Percentiles rank a stretch among this genome's conserved stretches.
Conservation (phyloP, 1,140 invertebrate species). For the Liolophura sinensis region DNA sequence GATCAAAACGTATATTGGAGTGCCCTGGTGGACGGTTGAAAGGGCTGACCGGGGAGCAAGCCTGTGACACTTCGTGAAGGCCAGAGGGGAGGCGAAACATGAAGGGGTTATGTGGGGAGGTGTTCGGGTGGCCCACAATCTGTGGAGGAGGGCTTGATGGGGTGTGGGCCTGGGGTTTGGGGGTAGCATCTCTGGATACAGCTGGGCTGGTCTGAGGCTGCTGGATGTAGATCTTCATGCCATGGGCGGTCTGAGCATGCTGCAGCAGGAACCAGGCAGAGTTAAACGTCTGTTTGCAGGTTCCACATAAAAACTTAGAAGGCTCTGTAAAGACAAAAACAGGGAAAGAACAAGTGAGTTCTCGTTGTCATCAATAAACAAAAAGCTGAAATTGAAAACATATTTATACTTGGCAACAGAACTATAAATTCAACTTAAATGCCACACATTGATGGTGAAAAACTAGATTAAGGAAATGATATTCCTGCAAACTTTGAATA, state of each 20-base stretch:
- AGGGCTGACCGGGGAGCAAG: conserved; percentile 62
- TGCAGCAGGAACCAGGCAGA: conserved; percentile 94
- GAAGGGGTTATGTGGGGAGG: conserved; percentile 20
- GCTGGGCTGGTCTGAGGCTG: conserved; percentile 93
- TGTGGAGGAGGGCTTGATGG: conserved; percentile 20
- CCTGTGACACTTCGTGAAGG: conserved; percentile 64
- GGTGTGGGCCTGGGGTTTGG: conserved; percentile 26
- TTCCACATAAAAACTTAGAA: conserved; percentile 89
- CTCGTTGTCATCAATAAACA: conserved; percentile 1
- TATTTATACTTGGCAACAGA: too few relatives aligned
- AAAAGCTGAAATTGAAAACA: too few relatives aligned
- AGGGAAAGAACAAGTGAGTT: conserved; percentile 17
- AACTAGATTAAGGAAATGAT: not conserved
- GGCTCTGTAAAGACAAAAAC: conserved; percentile 79
- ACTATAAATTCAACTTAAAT: not conserved
- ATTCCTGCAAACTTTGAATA: too few relatives aligned
- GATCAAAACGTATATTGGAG: conserved; percentile 27
- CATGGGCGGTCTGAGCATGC: conserved; percentile 91
- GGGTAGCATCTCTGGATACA: conserved; percentile 78
- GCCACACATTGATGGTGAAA: not conserved
- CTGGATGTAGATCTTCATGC: conserved; percentile 88
- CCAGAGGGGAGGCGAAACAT: conserved; percentile 59
- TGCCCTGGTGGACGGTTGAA: conserved; percentile 50
- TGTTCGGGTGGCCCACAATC: too few relatives aligned
- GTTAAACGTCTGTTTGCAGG: conserved; percentile 85